These are phyloP conservation scores for Nerophis lumbriciformis DNA, from an alignment of 2,113 vertebrate species.

Conservation along the genomic window DNA sequence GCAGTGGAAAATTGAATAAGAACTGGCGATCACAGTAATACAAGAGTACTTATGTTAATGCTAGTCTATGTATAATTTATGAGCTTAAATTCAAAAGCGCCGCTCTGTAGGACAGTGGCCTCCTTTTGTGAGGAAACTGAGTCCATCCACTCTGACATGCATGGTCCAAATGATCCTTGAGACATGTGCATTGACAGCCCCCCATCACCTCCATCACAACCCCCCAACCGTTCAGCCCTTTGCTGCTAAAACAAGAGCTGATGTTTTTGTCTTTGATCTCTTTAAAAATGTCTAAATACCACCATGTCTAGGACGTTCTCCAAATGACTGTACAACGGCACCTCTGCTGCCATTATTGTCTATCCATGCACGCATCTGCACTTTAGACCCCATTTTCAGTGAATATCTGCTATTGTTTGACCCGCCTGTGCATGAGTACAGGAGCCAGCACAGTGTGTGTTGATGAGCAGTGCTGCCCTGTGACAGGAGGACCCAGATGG, in stretches of 20 bases:
- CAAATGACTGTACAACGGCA: slow-evolving; percentile 36
- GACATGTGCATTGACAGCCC: slow-evolving; percentile 5
- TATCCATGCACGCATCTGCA: slow-evolving; percentile 35
- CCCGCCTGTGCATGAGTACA: slow-evolving; percentile 5
- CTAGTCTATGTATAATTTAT: not conserved
- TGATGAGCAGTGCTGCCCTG: not conserved
- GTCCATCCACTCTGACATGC: not conserved
- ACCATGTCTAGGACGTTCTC: slow-evolving; percentile 49
- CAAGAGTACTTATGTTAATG: not conserved
- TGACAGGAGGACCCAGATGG: too few species aligned
- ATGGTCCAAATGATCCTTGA: slow-evolving; percentile 7
- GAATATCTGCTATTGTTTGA: slow-evolving; percentile 36
- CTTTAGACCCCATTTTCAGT: slow-evolving; percentile 37
- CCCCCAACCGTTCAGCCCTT: not conserved
- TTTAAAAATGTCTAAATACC: slow-evolving; percentile 41
- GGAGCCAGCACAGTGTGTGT: slow-evolving; percentile 11
- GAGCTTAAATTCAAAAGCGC: not conserved
- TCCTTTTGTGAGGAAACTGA: slow-evolving; percentile 8
- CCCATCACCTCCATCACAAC: too few species aligned
- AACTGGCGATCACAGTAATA: not conserved
- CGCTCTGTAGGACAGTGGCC: slow-evolving; percentile 4
- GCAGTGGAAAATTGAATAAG: not conserved
- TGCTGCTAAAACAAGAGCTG: slow-evolving; percentile 20
- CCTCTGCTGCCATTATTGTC: slow-evolving; percentile 47
- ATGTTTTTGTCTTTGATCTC: slow-evolving; percentile 11